phyloP scores from a whole-genome alignment of 2,888 invertebrate genomes.

The Hirtodrosophila duncani region DNA sequence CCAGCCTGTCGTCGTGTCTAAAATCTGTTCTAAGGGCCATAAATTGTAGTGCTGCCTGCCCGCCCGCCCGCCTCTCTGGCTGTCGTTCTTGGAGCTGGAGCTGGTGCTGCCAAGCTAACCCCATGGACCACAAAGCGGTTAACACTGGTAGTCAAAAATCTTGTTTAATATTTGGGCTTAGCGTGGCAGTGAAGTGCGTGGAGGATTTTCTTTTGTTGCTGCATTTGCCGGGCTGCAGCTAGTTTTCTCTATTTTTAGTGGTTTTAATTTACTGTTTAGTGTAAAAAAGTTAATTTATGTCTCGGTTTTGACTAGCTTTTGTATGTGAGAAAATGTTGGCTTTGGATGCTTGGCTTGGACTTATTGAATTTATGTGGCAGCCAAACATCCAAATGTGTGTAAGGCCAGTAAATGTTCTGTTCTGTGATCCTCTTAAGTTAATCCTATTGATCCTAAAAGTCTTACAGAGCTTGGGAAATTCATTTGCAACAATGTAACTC shows the following conservation, averaged over 20 bases:
- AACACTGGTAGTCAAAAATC: conserved; percentile 69
- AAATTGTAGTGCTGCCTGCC: conserved; percentile 45
- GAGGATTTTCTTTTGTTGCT: conserved; percentile 23
- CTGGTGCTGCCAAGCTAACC: conserved; percentile 22
- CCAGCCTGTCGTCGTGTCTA: conserved; percentile 60
- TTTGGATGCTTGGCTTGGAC: conserved; percentile 6
- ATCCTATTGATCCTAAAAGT: conserved; percentile 13
- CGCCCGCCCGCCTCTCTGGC: conserved; percentile 12
- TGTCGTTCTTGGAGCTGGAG: conserved; percentile 9
- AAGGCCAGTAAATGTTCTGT: conserved; percentile 13
- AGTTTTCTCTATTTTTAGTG: conserved; percentile 14
- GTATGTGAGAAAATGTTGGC: conserved; percentile 3
- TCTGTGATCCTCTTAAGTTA: conserved; percentile 23
- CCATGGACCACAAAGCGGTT: conserved; percentile 51
- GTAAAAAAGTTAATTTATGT: conserved; percentile 46
- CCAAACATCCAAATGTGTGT: conserved; percentile 2
- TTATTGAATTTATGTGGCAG: conserved; percentile 28
- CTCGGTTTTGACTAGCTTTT: not conserved
- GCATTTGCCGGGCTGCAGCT: no score
- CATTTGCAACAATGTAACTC: no score
- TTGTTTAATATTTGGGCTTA: conserved; percentile 62
- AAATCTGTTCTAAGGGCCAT: conserved; percentile 69
- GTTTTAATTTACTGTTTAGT: conserved; percentile 39
- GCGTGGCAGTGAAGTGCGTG: conserved; percentile 14
- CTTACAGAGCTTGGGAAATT: not conserved